Base-by-base conservation (phyloP, 2,113 vertebrate species). In the Zeus faber region DNA sequence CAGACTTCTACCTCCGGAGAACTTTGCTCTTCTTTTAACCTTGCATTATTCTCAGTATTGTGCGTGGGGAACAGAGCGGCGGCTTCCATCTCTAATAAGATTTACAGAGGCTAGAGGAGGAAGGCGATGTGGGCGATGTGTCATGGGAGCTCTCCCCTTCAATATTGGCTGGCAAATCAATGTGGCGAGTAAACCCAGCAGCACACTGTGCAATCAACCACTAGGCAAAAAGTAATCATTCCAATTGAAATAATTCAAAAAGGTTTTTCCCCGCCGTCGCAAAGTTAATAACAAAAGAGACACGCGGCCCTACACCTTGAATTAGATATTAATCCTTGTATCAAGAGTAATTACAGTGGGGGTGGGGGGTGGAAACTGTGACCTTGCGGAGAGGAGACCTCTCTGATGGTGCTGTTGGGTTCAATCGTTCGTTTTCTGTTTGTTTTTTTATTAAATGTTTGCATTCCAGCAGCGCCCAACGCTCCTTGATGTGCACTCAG, bases 101-200 rank as follows among this genome's bases (percentile, higher is more conserved):
- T 87, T 89, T 91, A 73, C 76, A 87, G 88, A 79, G 75, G 31
- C 26, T 17, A 49, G 37, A 61, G 66, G 20, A 57, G 74, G 62
- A 70, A 76, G 49, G 76, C 74, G 59, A 55, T 37, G 59, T 71
- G 66, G 69, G 62, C 54, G 66, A 70, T 86, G 84, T 72, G 85
- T 84, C 90, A 62, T 64, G 87, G 90, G 90, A 93, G 91, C 90
- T 90, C 82, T 71, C 80, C 49, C 69, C 88, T 90, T 37, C 90
- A 89, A 89, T 91, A 90, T 88, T 91, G 91, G 82, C 90, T 78
- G 87, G 83, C 79, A 92, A 92, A 95, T 96, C 91, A 89, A 95
- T 95, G 93, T 78, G 79, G 75, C 67, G 77, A 89, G 87, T 91
- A 95, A 94, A 91, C 90, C 88, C 87, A 81, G 72, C 84, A 75